Conservation (phyloP, 2,797 vertebrate species). For the Cynopterus sphinx region DNA sequence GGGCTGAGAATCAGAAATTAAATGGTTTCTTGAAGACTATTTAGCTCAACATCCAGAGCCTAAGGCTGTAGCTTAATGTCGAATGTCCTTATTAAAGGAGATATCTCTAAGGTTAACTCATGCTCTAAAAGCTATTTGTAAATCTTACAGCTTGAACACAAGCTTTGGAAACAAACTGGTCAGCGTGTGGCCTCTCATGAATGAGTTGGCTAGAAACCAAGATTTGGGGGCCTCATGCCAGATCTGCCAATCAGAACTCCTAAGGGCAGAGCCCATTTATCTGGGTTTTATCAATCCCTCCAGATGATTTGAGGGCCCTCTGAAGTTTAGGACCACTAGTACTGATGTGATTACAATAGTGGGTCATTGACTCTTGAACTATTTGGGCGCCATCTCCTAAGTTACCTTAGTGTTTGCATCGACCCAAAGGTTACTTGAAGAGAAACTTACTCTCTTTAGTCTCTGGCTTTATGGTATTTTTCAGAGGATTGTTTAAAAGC, state of each 20-base stretch:
- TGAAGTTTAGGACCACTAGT: not conserved
- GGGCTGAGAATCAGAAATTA: not conserved
- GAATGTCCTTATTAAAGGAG: not conserved
- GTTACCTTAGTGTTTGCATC: not conserved
- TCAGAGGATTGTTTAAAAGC: not conserved
- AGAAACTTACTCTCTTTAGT: not conserved
- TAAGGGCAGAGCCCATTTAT: accelerated
- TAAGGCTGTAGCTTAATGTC: not conserved
- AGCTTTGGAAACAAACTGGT: not conserved
- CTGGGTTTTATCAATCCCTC: not conserved
- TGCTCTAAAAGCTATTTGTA: not conserved
- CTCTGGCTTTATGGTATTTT: not conserved
- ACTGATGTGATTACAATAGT: accelerated
- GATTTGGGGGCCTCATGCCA: not conserved
- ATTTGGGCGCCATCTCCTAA: not conserved
- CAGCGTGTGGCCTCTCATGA: no score
- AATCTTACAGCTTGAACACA: not conserved
- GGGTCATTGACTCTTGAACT: not conserved
- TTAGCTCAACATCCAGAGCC: not conserved
- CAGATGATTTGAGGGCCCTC: not conserved
- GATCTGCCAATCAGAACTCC: not conserved
- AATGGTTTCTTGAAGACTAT: not conserved
- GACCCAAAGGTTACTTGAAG: not conserved
- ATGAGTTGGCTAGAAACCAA: not conserved
- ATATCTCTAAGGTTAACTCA: not conserved